Conservation (phyloP, 2,888 invertebrate genomes). For the Diarsia mendica region DNA sequence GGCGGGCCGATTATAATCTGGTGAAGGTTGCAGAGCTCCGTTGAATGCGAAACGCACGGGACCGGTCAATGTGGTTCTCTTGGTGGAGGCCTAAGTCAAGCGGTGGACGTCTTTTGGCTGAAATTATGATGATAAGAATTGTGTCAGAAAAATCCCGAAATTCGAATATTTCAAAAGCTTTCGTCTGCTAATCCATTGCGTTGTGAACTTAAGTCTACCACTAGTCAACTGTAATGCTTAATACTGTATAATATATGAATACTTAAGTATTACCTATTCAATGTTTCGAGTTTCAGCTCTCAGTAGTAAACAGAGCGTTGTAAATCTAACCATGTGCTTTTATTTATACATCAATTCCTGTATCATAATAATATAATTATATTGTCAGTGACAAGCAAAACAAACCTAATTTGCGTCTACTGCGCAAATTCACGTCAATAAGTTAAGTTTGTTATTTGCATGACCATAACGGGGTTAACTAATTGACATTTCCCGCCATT, state of each 20-base stretch:
- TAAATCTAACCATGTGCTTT: not conserved
- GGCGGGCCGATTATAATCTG: no score
- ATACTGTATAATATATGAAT: not conserved
- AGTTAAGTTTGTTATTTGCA: not conserved
- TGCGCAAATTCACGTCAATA: not conserved
- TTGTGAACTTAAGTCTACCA: not conserved
- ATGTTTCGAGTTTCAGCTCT: not conserved
- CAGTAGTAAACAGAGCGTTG: not conserved
- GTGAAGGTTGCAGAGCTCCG: no score
- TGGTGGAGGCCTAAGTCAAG: no score
- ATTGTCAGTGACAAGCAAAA: not conserved
- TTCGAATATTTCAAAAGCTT: not conserved
- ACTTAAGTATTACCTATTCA: not conserved
- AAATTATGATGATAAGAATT: no score
- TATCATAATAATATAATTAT: no score
- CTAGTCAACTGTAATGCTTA: not conserved
- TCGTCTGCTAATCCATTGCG: not conserved
- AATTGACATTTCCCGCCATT: slow-evolving; percentile 12
- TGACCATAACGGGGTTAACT: not conserved
- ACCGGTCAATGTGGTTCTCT: no score
- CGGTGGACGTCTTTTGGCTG: no score
- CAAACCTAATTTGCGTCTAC: not conserved
- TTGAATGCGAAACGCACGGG: no score
- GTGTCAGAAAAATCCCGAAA: not conserved
- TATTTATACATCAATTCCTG: not conserved